These are phyloP conservation scores for Watsonalla cultraria DNA, from an alignment of 2,888 invertebrate species.

Conservation along the genomic window DNA sequence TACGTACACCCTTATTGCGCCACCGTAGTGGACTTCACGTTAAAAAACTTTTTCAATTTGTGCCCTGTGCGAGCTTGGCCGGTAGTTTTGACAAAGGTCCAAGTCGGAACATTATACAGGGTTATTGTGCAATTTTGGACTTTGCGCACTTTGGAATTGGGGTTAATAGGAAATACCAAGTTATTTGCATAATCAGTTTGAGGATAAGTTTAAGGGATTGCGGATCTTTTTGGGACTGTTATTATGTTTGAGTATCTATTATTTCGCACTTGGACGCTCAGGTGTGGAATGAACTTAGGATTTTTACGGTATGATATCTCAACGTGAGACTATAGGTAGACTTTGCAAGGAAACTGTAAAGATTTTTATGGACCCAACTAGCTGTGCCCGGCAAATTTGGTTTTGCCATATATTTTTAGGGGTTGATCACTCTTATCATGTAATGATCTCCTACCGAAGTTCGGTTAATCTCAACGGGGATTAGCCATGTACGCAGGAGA, in stretches of 20 bases:
- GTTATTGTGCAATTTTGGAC: neutral
- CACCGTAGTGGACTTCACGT: neutral
- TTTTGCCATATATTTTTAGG: too few relatives aligned
- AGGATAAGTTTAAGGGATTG: neutral
- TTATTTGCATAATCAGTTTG: neutral
- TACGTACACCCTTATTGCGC: neutral
- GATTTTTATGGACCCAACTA: too few relatives aligned
- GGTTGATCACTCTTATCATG: too few relatives aligned
- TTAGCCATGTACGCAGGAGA: too few relatives aligned
- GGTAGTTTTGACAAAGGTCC: slow-evolving; percentile 2
- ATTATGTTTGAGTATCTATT: neutral
- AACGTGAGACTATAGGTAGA: too few relatives aligned
- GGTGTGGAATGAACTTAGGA: too few relatives aligned
- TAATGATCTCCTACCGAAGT: too few relatives aligned
- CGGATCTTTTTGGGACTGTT: neutral
- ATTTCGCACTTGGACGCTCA: neutral
- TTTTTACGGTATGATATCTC: too few relatives aligned
- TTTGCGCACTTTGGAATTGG: neutral
- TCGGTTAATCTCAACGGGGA: too few relatives aligned
- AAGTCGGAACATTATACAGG: neutral
- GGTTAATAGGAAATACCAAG: neutral
- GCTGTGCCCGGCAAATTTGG: too few relatives aligned
- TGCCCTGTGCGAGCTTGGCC: neutral
- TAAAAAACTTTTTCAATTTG: slow-evolving; percentile 10
- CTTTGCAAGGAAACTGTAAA: too few relatives aligned